Conservation (phyloP, 92 coral and sea anemone species). For the Palythoa grandiflora region DNA sequence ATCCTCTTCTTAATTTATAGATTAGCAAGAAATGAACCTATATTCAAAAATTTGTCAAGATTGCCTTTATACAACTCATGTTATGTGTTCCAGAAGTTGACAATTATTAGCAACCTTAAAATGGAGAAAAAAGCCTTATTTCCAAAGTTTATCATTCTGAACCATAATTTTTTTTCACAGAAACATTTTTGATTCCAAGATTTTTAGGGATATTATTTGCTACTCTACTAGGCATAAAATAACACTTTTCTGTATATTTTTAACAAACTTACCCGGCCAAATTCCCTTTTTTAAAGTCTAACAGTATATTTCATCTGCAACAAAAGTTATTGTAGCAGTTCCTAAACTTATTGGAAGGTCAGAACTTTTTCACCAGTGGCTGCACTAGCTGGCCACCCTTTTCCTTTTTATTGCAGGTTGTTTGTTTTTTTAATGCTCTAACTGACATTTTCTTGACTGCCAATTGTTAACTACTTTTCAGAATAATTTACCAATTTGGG, state of each 20-base stretch:
- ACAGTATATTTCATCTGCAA: not conserved
- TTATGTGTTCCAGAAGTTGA: not conserved
- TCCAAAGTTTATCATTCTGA: no score
- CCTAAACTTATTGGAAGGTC: conserved; percentile 1
- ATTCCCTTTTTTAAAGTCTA: not conserved
- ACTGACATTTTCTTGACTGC: no score
- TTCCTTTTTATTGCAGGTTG: conserved; percentile 4
- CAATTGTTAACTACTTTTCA: no score
- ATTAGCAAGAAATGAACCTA: no score
- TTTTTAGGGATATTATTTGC: not conserved
- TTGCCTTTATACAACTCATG: not conserved
- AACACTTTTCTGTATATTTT: not conserved
- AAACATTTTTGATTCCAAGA: not conserved
- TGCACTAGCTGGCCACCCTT: not conserved
- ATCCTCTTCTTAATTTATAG: no score
- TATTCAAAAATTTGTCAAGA: not conserved
- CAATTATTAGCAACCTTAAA: not conserved
- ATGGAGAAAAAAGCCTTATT: no score
- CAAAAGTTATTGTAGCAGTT: not conserved
- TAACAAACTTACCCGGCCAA: not conserved
- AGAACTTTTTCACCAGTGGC: not conserved
- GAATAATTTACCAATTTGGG: no score
- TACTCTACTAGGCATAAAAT: not conserved
- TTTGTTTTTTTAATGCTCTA: not conserved
- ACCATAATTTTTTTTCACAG: not conserved